These are phyloP conservation scores for Orientallactaga bullata DNA, from an alignment of 2,113 vertebrate genomes.

Conservation along the genomic window DNA sequence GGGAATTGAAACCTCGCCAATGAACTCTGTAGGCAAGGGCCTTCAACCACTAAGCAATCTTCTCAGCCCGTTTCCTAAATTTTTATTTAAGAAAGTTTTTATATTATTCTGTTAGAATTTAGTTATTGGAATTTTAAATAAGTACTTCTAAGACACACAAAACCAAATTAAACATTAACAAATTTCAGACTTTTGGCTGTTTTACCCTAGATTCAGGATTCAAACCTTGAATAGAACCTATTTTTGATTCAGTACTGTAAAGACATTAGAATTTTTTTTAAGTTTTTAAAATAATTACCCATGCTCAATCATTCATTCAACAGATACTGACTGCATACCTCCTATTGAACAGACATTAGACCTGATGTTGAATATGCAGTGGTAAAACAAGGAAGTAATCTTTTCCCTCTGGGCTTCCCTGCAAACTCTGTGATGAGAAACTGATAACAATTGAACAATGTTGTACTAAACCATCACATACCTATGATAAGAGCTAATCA, in stretches of 20 bases:
- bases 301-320: neutral
- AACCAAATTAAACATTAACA: neutral
- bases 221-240: neutral
- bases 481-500: neutral
- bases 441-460: neutral
- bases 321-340: neutral
- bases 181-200: neutral
- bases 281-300: neutral
- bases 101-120: neutral
- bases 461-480: neutral
- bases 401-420: neutral
- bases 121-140: neutral
- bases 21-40: too few relatives aligned
- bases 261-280: neutral
- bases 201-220: neutral
- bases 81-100: constrained; percentile 18
- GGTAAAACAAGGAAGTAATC: neutral
- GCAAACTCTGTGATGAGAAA: neutral
- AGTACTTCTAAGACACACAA: neutral
- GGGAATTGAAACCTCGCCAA: too few relatives aligned
- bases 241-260: constrained; percentile 7
- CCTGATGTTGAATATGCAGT: neutral
- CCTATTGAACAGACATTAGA: neutral
- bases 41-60: too few relatives aligned
- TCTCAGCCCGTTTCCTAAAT: neutral